Percentiles rank a stretch among this genome's conserved stretches.
phyloP scores from a whole-genome alignment of 30 jellyfish, hydroid and myxozoan genomes.

The Aurelia aurita complex sp. Pacific region DNA sequence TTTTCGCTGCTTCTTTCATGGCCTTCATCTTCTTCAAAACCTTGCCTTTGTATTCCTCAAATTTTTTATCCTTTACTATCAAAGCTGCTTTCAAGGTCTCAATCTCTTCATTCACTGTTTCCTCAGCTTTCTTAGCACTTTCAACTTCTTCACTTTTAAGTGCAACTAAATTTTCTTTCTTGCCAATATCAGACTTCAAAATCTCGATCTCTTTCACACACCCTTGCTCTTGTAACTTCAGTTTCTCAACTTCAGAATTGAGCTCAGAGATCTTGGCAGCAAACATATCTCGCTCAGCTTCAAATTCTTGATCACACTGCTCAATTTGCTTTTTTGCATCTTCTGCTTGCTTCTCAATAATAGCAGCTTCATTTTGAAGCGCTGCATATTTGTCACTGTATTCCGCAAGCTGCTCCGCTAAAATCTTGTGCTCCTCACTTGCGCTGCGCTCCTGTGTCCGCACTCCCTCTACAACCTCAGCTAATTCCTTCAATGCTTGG shows the following conservation, averaged over 20 bases:
- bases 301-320: conserved; percentile 38
- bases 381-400: no score
- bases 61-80: conserved; percentile 17
- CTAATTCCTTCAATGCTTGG: background rate
- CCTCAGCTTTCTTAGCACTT: conserved; percentile 1
- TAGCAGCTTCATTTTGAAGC: background rate
- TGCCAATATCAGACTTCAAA: conserved; percentile 9
- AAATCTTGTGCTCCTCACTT: no score
- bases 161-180: conserved; percentile 9
- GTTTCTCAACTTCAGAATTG: background rate
- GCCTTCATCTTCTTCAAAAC: conserved; percentile 56
- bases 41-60: conserved; percentile 61
- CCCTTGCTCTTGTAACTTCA: background rate
- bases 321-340: background rate
- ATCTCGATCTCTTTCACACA: conserved; percentile 16
- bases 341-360: conserved; percentile 5
- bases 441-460: background rate
- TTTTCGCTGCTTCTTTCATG: conserved; percentile 44
- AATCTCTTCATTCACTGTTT: conserved; percentile 8
- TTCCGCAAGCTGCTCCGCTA: background rate
- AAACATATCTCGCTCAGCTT: conserved; percentile 36
- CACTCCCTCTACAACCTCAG: background rate
- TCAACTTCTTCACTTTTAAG: conserved; percentile 17
- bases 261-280: conserved; percentile 51
- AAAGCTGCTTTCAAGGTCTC: background rate